These are phyloP conservation scores for Andrena camellia DNA, from an alignment of 2,888 invertebrate species.

Conservation along the genomic window DNA sequence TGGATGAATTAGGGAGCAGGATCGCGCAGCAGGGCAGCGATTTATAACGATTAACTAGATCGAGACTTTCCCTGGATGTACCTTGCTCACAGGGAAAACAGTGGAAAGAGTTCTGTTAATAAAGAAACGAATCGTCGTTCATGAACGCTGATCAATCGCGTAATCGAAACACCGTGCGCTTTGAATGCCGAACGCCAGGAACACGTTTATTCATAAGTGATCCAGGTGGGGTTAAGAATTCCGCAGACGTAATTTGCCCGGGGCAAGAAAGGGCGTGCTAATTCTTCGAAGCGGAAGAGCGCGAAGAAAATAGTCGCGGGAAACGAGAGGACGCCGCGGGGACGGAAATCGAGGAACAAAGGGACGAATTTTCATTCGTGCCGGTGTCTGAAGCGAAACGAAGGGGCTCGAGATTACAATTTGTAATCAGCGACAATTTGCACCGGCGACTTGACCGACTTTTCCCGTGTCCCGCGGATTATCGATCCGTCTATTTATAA, in stretches of 20 bases:
- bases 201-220: not conserved
- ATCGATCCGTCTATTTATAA: constrained; percentile 56
- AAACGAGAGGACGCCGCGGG: not conserved
- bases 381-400: constrained; percentile 20
- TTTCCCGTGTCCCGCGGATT: constrained; percentile 10
- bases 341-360: constrained; percentile 45
- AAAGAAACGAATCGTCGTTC: no score
- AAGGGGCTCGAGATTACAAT: constrained; percentile 50
- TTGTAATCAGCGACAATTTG: constrained; percentile 54
- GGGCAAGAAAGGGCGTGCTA: constrained; percentile 4
- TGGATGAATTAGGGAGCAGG: not conserved
- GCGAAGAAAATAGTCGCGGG: constrained; percentile 16
- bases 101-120: not conserved
- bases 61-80: not conserved
- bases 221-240: constrained; percentile 9
- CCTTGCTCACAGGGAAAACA: not conserved
- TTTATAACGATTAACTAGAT: not conserved
- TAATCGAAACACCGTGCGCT: no score
- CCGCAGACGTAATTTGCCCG: constrained; percentile 12
- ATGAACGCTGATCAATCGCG: no score
- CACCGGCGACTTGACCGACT: constrained; percentile 52
- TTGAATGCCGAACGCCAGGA: not conserved
- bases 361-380: constrained; percentile 36
- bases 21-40: not conserved
- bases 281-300: constrained; percentile 26